Conservation (phyloP, 2,888 invertebrate genomes). For the Acanthacorydalis orientalis region DNA sequence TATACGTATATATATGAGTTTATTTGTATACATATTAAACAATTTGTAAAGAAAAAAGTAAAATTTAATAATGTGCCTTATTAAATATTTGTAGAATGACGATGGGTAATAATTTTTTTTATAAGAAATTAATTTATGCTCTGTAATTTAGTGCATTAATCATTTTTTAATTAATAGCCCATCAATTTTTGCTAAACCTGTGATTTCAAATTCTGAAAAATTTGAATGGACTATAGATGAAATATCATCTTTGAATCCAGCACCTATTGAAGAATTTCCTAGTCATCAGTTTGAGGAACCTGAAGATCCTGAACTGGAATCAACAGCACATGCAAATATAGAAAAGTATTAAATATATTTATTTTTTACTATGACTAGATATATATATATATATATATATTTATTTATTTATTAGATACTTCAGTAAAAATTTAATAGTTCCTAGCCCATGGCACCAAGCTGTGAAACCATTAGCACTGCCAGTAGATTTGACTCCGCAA, state of each 20-base stretch:
- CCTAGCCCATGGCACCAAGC: slow-evolving; percentile 22
- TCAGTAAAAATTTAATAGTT: slow-evolving; percentile 23
- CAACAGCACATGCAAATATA: slow-evolving; percentile 48
- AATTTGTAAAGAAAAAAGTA: too few relatives aligned
- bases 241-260: slow-evolving; percentile 46
- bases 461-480: slow-evolving; percentile 4
- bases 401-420: slow-evolving; percentile 18
- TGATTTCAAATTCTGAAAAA: slow-evolving; percentile 24
- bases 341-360: slow-evolving; percentile 26
- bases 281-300: slow-evolving; percentile 42
- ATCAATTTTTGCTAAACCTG: slow-evolving; percentile 22
- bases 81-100: slow-evolving; percentile 13
- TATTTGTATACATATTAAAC: too few relatives aligned
- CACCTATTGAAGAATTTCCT: slow-evolving; percentile 46
- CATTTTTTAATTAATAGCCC: slow-evolving; percentile 19
- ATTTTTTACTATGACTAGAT: background rate
- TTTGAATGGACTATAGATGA: slow-evolving; percentile 58
- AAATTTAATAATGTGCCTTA: background rate
- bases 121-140: slow-evolving; percentile 5
- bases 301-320: slow-evolving; percentile 45
- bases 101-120: background rate
- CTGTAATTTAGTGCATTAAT: background rate
- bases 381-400: background rate
- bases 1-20: slow-evolving; percentile 1
- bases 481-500: slow-evolving; percentile 10